Base-by-base conservation (phyloP, 1,140 invertebrate genomes). In the Mesaphorura yosii region DNA sequence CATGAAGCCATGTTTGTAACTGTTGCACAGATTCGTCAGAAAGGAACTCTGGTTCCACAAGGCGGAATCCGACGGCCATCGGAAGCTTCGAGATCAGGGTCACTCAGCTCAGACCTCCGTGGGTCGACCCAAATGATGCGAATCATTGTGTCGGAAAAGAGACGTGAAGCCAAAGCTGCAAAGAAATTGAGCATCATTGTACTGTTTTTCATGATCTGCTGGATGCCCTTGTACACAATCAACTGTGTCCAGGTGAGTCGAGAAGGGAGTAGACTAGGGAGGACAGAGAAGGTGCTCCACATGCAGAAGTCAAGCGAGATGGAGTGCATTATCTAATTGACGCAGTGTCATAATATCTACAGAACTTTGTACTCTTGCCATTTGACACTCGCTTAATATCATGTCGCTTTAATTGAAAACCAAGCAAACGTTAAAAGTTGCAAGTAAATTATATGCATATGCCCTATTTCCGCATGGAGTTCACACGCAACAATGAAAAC, bases 151-250 rank as follows among this genome's bases (percentile, higher is more conserved):
- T 82, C 84, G 0, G 82, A 83, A 1, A 78, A 84, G 54, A 83
- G 84, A 60, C 73, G 84, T n/a, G 88, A 92, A 67, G 84, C 89
- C 2, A 89, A 90, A 70, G 86, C 86, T 6, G 89, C 88, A 1
- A 86, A 90, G 65, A 92, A 88, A 68, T 75, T 93, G 0, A 84
- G 85, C 38, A 83, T 89, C 53, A 91, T 93, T 46, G 88, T 93
- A 1, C 70, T 86, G 29, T 90, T 91, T 70, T 93, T 93, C 71
- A 86, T 91, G 69, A 75, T 91, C 41, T 91, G 87, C 66, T 93
- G 88, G 88, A 84, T 92, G 45, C 88, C 88, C 0, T 72, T 93
- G 2, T 91, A 92, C 70, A 90, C 86, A 23, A 86, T 90, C 57
- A 92, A 93, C 68, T 88, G 84, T 61, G 75, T 90, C 17, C 78